Base-by-base conservation (phyloP, 2,888 invertebrate genomes). In the Andrena camellia region DNA sequence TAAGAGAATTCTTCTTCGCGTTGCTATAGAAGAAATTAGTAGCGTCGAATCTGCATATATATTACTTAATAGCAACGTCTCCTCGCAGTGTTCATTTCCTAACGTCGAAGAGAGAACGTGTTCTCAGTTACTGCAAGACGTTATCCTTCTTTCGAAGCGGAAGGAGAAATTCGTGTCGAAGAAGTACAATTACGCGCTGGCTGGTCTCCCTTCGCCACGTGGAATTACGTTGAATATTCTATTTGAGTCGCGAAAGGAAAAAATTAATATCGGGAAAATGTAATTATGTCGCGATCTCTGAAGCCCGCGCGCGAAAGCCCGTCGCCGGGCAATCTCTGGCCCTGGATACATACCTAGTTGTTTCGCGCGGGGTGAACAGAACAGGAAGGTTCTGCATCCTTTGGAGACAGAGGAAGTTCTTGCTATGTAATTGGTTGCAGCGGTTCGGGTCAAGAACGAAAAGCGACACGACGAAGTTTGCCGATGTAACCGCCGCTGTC, bases 381-480 rank as follows among this genome's bases (percentile, higher is more conserved):
- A 72, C 66, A 52, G 76, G 69, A 81, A 80, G 80, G 76, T 80
- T 84, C 66, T 60, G 74, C 72, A 66, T 64, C 59, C 74, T 75
- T 67, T 62, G 70, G 71, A 63, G 76, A 73, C 74, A 77, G 66
- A 31, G 35, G 67, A 79, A 86, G 72, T 85, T 82, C 77, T 67
- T 62, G 67, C 35, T 13, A 13, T 42, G 42, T 87, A 88, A 85
- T 83, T 83, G 85, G 23, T 79, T 74, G 68, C 60, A 71, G 86
- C 85, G 77, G 82, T 86, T 81, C 78, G 60, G 68, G 73, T 75
- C 75, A 68, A 59, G 75, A 75, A 60, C 59, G 75, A 81, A 5
- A 79, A 83, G 70, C 60, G 62, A 17, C 75, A 35, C n/a, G 50
- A 20, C 63, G 31, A 78, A 84, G 54, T 85, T 77, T 50, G 20